Conservation (phyloP, 2,797 vertebrate species). For the Anniella stebbinsi region DNA sequence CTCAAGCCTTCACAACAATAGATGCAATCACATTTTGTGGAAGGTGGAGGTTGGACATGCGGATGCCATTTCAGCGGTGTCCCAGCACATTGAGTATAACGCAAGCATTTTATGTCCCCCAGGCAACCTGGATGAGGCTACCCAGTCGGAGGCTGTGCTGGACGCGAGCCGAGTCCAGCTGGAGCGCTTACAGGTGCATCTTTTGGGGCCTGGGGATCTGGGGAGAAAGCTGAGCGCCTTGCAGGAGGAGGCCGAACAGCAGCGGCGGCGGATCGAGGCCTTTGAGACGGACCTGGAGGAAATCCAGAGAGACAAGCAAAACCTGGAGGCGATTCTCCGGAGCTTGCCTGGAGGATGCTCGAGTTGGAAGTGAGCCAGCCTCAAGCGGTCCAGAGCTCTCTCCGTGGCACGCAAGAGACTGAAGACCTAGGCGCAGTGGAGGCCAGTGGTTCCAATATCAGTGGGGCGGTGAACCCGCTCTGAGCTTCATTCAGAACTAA, state of each 20-base stretch:
- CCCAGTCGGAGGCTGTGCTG: slow-evolving; percentile 78
- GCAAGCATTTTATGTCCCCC: neutral
- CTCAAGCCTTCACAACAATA: no score
- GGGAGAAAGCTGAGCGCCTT: slow-evolving; percentile 84
- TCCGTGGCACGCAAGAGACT: neutral
- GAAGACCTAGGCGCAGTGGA: neutral
- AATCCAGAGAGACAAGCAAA: slow-evolving; percentile 87
- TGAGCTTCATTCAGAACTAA: no score
- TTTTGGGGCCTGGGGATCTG: slow-evolving; percentile 77
- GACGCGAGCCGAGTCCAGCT: slow-evolving; percentile 81
- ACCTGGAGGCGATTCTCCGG: slow-evolving; percentile 87
- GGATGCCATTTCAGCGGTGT: neutral
- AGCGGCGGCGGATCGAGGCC: slow-evolving; percentile 80
- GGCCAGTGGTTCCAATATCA: no score
- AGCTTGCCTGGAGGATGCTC: slow-evolving; percentile 87
- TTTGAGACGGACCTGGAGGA: slow-evolving; percentile 87
- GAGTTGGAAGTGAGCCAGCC: slow-evolving; percentile 58
- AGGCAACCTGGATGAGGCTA: slow-evolving; percentile 69
- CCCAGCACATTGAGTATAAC: neutral
- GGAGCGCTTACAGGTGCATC: slow-evolving; percentile 79
- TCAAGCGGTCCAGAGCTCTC: neutral
- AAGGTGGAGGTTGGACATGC: no score
- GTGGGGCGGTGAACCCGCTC: no score
- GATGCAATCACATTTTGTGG: no score
- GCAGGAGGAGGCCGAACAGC: slow-evolving; percentile 80